Percentiles rank a stretch among this genome's conserved stretches.
These are phyloP conservation scores for Oncorhynchus tshawytscha DNA, from an alignment of 2,113 vertebrate genomes.

Conservation along the genomic window DNA sequence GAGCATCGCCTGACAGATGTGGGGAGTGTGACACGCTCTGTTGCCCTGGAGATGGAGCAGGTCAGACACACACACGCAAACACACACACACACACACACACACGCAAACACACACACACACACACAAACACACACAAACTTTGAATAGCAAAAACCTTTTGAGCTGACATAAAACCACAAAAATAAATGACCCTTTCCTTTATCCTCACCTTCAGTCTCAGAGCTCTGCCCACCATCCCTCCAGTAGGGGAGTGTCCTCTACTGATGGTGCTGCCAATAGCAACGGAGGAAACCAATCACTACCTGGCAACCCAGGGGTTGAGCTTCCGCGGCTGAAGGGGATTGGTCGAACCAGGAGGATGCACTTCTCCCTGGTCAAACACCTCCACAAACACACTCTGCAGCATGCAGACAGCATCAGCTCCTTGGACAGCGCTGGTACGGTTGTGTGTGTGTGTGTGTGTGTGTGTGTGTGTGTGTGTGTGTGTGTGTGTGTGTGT, in stretches of 20 bases:
- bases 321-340: constrained; percentile 76
- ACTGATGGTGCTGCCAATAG: not conserved
- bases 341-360: constrained; percentile 35
- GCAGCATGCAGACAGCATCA: constrained; percentile 82
- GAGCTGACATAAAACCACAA: constrained; percentile 1
- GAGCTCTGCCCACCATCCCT: not conserved
- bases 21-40: constrained; percentile 78
- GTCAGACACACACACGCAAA: constrained; percentile 25
- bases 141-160: too few species aligned
- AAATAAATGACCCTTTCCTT: not conserved
- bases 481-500: too few species aligned
- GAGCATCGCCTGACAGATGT: constrained; percentile 83
- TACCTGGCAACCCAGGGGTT: not conserved
- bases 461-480: not conserved
- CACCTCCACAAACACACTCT: constrained; percentile 84
- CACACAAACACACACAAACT: not conserved
- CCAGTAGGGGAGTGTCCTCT: constrained; percentile 11
- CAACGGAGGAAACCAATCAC: constrained; percentile 21
- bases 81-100: too few species aligned
- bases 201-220: not conserved
- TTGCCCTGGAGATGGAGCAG: constrained; percentile 25
- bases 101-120: too few species aligned
- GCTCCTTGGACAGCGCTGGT: constrained; percentile 81
- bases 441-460: too few species aligned
- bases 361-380: constrained; percentile 84